Percentiles rank a stretch among this genome's conserved stretches.
Evolutionary conservation across 2,888 invertebrate genomes (phyloP).

Genomic region (Cotesia congregata): DNA sequence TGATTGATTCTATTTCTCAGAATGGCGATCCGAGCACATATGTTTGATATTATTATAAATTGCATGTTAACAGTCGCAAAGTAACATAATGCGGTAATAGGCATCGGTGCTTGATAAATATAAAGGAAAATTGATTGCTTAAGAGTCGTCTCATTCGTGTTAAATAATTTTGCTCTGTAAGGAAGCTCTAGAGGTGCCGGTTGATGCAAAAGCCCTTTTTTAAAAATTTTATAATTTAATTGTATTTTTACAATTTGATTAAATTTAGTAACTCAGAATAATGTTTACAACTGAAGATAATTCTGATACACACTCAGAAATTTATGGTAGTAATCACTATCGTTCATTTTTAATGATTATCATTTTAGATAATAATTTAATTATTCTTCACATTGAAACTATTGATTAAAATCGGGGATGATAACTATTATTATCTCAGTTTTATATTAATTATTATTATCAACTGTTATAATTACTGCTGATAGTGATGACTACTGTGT

Average conservation of each 20-base stretch:
- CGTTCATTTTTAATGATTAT: too few relatives aligned
- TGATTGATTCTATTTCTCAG: slow-evolving; percentile 31
- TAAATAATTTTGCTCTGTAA: neutral
- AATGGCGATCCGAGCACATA: slow-evolving; percentile 42
- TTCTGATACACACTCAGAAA: too few relatives aligned
- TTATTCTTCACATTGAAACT: too few relatives aligned
- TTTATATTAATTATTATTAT: too few relatives aligned
- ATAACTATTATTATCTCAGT: too few relatives aligned
- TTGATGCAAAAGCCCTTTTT: slow-evolving; percentile 12
- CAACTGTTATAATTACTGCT: too few relatives aligned
- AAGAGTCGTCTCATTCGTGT: neutral
- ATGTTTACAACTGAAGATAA: too few relatives aligned
- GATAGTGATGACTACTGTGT: too few relatives aligned
- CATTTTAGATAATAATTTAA: too few relatives aligned
- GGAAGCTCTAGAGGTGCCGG: slow-evolving; percentile 9
- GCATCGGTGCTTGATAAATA: slow-evolving; percentile 15
- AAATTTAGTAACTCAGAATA: neutral
- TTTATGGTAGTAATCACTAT: too few relatives aligned
- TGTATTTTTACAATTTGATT: neutral
- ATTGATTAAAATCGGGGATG: too few relatives aligned
- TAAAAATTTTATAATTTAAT: neutral
- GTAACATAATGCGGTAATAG: slow-evolving; percentile 8
- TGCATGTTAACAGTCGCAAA: slow-evolving; percentile 35
- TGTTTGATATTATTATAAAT: slow-evolving; percentile 38
- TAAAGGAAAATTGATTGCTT: slow-evolving; percentile 1